Base-by-base conservation (phyloP, 2,797 vertebrate genomes). In the Myotis pilosus region DNA sequence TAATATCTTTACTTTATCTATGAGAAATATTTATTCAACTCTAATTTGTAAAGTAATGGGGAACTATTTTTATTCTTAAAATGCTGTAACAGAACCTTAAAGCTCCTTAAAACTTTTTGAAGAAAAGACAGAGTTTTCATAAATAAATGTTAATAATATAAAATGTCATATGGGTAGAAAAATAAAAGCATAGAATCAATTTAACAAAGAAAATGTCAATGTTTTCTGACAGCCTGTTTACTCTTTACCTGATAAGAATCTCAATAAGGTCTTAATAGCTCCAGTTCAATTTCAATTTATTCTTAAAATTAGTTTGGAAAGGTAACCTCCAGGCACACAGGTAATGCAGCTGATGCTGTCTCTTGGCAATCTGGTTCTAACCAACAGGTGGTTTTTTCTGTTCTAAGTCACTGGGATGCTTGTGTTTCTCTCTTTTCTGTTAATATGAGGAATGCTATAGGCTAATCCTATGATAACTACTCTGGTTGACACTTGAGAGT, bases 191-290 rank as follows among this genome's bases (percentile, higher is more conserved):
- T 47, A 75, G 81, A 85, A 82, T 97, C 64, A 83, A 86, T 93
- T 95, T 22, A 51, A 12, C 84, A 83, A 84, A 71, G 78, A 91
- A 84, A 84, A 93, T 71, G 41, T 83, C 17, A 2, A 1, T 93
- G 93, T 86, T 88, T 89, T 93, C 88, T 93, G 83, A 82, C 87
- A 94, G 75, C 66, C n/a, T 89, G 76, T 95, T 91, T 95, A 89
- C 68, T 80, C 1, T 84, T 94, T 87, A 91, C n/a, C 30, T 76
- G 87, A 69, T 62, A 71, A 12, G 64, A 94, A 82, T 94, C 92
- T 90, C 92, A 57, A 4, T 90, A 94, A 95, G 76, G 68, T 81
- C 72, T 95, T 90, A 82, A 47, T 93, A 86, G 78, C 84, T 93
- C 53, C 28, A 68, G 23, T 93, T 92, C 82, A 92, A 84, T 94